Evolutionary conservation across 2,888 invertebrate species (phyloP).

Genomic region (Myopa tessellatipennis): DNA sequence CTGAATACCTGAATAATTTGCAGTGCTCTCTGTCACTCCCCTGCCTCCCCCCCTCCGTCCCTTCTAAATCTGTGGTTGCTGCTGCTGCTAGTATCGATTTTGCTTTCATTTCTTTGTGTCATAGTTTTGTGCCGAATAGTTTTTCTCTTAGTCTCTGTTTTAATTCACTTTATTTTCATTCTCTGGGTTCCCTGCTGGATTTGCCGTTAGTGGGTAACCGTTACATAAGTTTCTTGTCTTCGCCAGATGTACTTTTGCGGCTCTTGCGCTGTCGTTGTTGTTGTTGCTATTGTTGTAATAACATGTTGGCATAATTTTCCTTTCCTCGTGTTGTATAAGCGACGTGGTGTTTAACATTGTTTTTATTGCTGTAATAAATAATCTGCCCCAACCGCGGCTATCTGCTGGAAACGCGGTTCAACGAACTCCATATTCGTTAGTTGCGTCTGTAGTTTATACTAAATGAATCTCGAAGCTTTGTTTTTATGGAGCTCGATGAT

Average conservation of each 20-base stretch:
- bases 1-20: no score
- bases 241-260: slow-evolving; percentile 7
- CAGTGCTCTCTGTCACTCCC: not conserved
- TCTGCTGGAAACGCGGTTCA: not conserved
- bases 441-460: not conserved
- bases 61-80: not conserved
- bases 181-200: slow-evolving; percentile 18
- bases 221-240: slow-evolving; percentile 30
- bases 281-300: not conserved
- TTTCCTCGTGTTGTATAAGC: slow-evolving; percentile 13
- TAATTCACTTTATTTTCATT: not conserved
- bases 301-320: slow-evolving; percentile 16
- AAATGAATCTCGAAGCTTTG: not conserved
- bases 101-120: slow-evolving; percentile 13
- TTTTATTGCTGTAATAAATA: slow-evolving; percentile 22
- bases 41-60: not conserved
- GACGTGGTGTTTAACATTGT: not conserved
- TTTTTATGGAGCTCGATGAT: not conserved
- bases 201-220: slow-evolving; percentile 28
- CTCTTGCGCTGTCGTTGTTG: not conserved
- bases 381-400: not conserved
- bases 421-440: not conserved
- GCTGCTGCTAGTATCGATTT: not conserved
- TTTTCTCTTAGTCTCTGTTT: slow-evolving; percentile 3
- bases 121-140: not conserved